phyloP scores from a whole-genome alignment of 2,888 invertebrate genomes.

The Drosophila neonasuta region DNA sequence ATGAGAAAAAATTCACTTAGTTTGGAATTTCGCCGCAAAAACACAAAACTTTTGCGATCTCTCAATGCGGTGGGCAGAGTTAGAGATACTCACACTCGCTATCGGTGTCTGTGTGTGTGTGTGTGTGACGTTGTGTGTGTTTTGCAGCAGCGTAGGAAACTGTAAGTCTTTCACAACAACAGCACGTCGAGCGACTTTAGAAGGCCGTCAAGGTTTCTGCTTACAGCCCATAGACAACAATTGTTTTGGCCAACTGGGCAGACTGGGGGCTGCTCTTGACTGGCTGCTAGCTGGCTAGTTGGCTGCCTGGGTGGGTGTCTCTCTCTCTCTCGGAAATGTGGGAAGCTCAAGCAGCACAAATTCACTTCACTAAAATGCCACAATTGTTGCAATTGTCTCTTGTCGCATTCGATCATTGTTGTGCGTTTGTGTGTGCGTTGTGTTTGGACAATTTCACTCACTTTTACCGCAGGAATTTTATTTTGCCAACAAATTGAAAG shows the following conservation, averaged over 20 bases:
- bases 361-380: constrained; percentile 12
- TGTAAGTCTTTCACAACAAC: constrained; percentile 65
- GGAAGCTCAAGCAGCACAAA: constrained; percentile 34
- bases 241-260: constrained; percentile 19
- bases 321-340: constrained; percentile 28
- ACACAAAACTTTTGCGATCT: constrained; percentile 44
- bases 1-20: constrained; percentile 71
- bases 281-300: too few species aligned
- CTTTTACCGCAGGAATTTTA: constrained; percentile 67
- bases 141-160: constrained; percentile 59
- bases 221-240: constrained; percentile 46
- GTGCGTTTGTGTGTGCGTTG: background rate
- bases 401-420: constrained; percentile 42
- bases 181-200: constrained; percentile 49
- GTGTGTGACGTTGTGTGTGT: constrained; percentile 41
- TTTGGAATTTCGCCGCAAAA: constrained; percentile 75
- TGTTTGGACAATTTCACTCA: constrained; percentile 52
- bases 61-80: constrained; percentile 55
- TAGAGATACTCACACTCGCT: constrained; percentile 12
- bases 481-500: constrained; percentile 56
- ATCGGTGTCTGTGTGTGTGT: background rate
- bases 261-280: constrained; percentile 1
- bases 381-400: constrained; percentile 52
- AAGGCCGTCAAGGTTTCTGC: constrained; percentile 71
- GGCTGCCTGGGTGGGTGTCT: constrained; percentile 32